Conservation (phyloP, 2,113 vertebrate genomes). For the Melanostigma gelatinosum region DNA sequence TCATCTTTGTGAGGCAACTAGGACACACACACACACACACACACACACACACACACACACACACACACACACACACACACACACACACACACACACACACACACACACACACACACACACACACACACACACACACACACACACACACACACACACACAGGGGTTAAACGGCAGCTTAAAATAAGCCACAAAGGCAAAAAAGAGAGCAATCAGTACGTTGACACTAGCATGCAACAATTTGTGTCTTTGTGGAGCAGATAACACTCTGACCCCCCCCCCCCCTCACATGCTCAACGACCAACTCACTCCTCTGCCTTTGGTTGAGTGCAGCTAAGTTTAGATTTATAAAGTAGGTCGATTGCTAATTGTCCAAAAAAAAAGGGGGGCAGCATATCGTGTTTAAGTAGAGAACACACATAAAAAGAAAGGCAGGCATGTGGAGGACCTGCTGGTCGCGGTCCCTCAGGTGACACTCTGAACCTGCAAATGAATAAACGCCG, state of each 20-base stretch:
- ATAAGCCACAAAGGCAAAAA: slow-evolving; percentile 56
- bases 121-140: slow-evolving; percentile 4
- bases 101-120: neutral
- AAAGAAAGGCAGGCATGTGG: slow-evolving; percentile 3
- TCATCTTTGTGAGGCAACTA: slow-evolving; percentile 66
- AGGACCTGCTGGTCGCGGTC: slow-evolving; percentile 37
- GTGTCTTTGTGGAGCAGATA: slow-evolving; percentile 60
- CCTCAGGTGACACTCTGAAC: slow-evolving; percentile 44
- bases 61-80: neutral
- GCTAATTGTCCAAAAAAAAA: slow-evolving; percentile 52
- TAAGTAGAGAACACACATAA: slow-evolving; percentile 12
- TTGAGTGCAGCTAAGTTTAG: slow-evolving; percentile 60
- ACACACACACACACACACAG: slow-evolving; percentile 15
- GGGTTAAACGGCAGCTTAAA: slow-evolving; percentile 61
- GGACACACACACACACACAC: slow-evolving; percentile 7
- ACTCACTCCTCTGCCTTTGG: slow-evolving; percentile 40
- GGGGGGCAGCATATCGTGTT: slow-evolving; percentile 32
- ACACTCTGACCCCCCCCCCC: slow-evolving; percentile 22
- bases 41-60: slow-evolving; percentile 14
- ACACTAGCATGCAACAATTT: slow-evolving; percentile 65
- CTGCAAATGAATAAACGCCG: slow-evolving; percentile 62
- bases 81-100: no score
- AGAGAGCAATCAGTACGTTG: slow-evolving; percentile 52
- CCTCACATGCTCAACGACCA: slow-evolving; percentile 29
- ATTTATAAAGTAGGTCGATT: slow-evolving; percentile 68